Conservation (phyloP, 2,888 invertebrate genomes). For the Synanthedon formicaeformis region DNA sequence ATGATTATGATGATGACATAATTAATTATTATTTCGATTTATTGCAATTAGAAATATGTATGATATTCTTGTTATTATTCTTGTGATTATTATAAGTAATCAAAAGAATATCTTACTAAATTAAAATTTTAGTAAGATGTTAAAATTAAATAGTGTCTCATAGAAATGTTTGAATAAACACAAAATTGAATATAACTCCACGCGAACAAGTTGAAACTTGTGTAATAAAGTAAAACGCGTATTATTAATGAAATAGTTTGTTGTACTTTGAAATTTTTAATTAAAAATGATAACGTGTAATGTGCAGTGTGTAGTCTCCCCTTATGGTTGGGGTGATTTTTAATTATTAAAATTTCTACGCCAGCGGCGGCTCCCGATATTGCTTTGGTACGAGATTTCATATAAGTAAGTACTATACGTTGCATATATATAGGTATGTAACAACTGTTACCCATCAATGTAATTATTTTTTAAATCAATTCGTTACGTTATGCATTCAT, state of each 20-base stretch:
- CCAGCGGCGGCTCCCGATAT: conserved; percentile 50
- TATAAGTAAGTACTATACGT: neutral
- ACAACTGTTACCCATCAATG: neutral
- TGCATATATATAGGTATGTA: neutral
- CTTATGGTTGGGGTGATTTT: conserved; percentile 59
- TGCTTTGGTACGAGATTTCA: conserved; percentile 17
- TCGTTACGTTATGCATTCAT: too few species aligned
- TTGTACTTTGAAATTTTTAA: conserved; percentile 24
- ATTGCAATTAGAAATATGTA: too few species aligned
- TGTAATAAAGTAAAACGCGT: neutral
- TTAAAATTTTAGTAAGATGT: too few species aligned
- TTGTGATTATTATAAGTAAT: too few species aligned
- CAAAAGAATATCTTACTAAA: too few species aligned
- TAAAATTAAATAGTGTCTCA: too few species aligned
- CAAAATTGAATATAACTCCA: neutral
- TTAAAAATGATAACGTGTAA: conserved; percentile 64
- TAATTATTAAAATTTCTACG: conserved; percentile 68
- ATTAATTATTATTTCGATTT: too few species aligned
- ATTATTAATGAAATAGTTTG: neutral
- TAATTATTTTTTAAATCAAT: neutral
- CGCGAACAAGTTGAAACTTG: neutral
- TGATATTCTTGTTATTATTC: too few species aligned
- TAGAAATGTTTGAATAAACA: too few species aligned
- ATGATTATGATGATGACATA: too few species aligned
- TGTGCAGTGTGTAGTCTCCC: conserved; percentile 46